Evolutionary conservation across 1,140 invertebrate genomes (phyloP).

Genomic region (Ladona fulva): DNA sequence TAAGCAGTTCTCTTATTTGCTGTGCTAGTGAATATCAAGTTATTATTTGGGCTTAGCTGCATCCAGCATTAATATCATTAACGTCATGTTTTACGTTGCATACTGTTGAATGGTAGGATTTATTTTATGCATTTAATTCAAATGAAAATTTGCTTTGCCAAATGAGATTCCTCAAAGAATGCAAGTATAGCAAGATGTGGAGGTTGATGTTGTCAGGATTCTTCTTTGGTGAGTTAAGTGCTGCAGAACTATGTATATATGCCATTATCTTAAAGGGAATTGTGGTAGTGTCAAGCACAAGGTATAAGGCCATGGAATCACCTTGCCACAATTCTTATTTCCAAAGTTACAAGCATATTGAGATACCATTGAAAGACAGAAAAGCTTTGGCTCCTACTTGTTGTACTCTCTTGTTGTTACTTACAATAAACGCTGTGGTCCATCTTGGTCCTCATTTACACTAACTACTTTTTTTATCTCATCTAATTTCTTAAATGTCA

Average conservation of each 20-base stretch:
- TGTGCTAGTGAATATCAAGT: not conserved
- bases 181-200: not conserved
- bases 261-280: not conserved
- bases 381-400: constrained; percentile 8
- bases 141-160: constrained; percentile 6
- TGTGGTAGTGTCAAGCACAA: constrained; percentile 8
- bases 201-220: not conserved
- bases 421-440: constrained; percentile 9
- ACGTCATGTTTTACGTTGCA: not conserved
- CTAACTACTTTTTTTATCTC: not conserved
- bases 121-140: not conserved
- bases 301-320: constrained; percentile 5
- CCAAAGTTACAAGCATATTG: not conserved
- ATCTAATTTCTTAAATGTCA: too few relatives aligned
- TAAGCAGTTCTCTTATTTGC: not conserved
- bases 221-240: not conserved
- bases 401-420: constrained; percentile 6
- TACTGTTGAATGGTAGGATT: not conserved
- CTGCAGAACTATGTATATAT: constrained; percentile 3
- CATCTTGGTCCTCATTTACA: constrained; percentile 9
- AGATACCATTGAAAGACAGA: constrained; percentile 6
- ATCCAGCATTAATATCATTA: not conserved
- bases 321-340: not conserved
- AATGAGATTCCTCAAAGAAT: not conserved
- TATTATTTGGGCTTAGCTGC: not conserved